Evolutionary conservation across 1,140 invertebrate species (phyloP).

Genomic region (Tetraneura akinire): DNA sequence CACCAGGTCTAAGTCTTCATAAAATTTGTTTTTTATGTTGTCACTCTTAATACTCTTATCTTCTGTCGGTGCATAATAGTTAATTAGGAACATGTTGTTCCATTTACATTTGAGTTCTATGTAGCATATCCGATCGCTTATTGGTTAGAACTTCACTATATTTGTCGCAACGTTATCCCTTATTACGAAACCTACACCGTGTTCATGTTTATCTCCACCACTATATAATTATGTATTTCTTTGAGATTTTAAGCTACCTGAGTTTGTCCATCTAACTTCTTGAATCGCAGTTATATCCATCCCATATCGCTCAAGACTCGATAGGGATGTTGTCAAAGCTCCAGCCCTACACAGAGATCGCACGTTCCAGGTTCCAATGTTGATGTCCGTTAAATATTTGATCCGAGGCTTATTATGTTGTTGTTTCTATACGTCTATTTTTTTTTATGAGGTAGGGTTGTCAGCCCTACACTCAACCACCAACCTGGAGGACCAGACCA

Average conservation of each 20-base stretch:
- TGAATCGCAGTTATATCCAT: slow-evolving; percentile 5
- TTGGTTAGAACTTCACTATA: slow-evolving; percentile 26
- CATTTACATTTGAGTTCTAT: slow-evolving; percentile 35
- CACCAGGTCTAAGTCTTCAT: slow-evolving; percentile 25
- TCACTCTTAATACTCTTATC: slow-evolving; percentile 38
- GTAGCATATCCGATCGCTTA: slow-evolving; percentile 28
- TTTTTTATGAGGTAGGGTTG: slow-evolving; percentile 7
- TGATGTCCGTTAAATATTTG: slow-evolving; percentile 15
- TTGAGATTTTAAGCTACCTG: slow-evolving; percentile 19
- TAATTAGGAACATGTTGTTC: slow-evolving; percentile 8
- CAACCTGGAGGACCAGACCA: too few relatives aligned
- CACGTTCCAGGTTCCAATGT: slow-evolving; percentile 20
- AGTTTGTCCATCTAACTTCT: slow-evolving; percentile 25
- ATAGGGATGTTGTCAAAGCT: too few relatives aligned
- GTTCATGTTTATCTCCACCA: slow-evolving; percentile 10
- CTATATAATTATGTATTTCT: slow-evolving; percentile 22
- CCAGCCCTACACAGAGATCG: slow-evolving; percentile 22
- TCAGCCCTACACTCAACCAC: too few relatives aligned
- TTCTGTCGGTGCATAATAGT: slow-evolving; percentile 30
- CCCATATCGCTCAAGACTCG: slow-evolving; percentile 16
- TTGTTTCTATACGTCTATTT: neutral
- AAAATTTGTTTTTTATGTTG: slow-evolving; percentile 33
- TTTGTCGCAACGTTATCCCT: neutral
- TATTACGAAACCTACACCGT: slow-evolving; percentile 2
- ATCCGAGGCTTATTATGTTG: slow-evolving; percentile 1